Conservation (phyloP, 2,113 vertebrate species). For the Aythya baeri region DNA sequence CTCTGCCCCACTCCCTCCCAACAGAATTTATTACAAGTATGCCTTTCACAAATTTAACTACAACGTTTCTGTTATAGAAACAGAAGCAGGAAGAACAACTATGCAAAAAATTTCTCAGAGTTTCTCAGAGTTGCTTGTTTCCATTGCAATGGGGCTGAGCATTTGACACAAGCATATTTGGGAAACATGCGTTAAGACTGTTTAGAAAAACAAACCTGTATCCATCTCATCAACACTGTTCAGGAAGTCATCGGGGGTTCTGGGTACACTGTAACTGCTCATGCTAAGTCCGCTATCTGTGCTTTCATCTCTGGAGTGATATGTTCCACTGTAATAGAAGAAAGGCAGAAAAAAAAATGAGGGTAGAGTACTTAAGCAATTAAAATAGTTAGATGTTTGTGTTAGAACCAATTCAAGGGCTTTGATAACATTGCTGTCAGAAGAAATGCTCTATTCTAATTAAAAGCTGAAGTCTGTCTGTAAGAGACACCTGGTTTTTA, state of each 20-base stretch:
- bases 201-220: slow-evolving; percentile 83
- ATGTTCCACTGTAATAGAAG: slow-evolving; percentile 87
- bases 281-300: slow-evolving; percentile 98
- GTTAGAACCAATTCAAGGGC: neutral
- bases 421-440: neutral
- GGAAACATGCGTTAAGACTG: neutral
- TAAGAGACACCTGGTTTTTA: neutral
- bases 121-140: neutral
- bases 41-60: neutral
- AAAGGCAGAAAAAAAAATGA: neutral
- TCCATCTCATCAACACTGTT: slow-evolving; percentile 99
- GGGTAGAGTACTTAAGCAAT: neutral
- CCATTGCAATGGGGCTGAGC: neutral
- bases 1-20: neutral
- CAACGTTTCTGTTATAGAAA: neutral
- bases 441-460: neutral
- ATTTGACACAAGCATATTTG: neutral
- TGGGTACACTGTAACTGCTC: slow-evolving; percentile 98
- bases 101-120: neutral
- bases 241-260: slow-evolving; percentile 97
- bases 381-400: neutral
- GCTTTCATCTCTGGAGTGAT: slow-evolving; percentile 98
- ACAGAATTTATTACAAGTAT: neutral
- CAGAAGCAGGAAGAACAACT: neutral
- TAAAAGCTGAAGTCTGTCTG: neutral